phyloP scores from a whole-genome alignment of 2,888 invertebrate species.

The Matsumyia berberina region DNA sequence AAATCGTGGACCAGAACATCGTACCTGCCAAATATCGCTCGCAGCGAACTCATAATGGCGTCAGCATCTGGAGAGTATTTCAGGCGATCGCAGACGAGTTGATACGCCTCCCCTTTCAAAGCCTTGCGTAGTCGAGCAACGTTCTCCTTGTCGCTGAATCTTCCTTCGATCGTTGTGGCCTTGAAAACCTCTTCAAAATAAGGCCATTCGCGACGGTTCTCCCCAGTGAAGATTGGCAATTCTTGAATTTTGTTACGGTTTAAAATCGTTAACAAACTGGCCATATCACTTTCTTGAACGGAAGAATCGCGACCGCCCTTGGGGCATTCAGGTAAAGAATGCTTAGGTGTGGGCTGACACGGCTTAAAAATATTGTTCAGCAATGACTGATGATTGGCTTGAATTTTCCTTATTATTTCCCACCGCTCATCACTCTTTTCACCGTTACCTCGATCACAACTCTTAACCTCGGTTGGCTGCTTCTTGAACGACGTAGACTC shows the following conservation, averaged over 20 bases:
- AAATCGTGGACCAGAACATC: slow-evolving; percentile 24
- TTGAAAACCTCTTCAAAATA: background rate
- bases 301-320: background rate
- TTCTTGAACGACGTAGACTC: background rate
- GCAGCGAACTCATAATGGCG: background rate
- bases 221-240: background rate
- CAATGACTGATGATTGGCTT: slow-evolving; percentile 15
- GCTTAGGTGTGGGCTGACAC: background rate
- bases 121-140: background rate
- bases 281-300: background rate
- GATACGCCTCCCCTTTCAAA: background rate
- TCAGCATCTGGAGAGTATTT: background rate
- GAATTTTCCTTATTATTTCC: slow-evolving; percentile 6
- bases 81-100: background rate
- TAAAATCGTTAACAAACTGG: slow-evolving; percentile 1
- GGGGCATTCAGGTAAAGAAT: background rate
- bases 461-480: background rate
- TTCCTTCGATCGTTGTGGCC: background rate
- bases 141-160: background rate
- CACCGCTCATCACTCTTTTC: background rate
- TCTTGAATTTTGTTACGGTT: background rate
- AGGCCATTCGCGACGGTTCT: background rate
- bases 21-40: slow-evolving; percentile 11
- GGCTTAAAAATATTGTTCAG: background rate
- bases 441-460: background rate